These are phyloP conservation scores for Malurus elegans DNA, from an alignment of 2,113 vertebrate species.

Conservation along the genomic window DNA sequence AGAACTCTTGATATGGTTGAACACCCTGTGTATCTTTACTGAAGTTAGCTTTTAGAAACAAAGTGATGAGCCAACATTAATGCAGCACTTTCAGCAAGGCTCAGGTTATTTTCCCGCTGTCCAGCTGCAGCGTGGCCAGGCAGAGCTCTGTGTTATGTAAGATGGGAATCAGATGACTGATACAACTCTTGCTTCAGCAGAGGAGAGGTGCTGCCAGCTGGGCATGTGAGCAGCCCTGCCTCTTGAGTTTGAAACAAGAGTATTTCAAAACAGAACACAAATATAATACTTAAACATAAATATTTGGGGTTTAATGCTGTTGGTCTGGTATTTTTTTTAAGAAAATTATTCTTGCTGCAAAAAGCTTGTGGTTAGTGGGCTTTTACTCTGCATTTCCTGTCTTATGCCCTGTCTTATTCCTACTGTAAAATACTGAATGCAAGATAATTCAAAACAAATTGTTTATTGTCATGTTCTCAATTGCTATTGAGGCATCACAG, in stretches of 20 bases:
- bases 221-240: slow-evolving; percentile 7
- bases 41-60: slow-evolving; percentile 37
- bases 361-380: slow-evolving; percentile 51
- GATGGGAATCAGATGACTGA: slow-evolving; percentile 13
- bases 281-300: not conserved
- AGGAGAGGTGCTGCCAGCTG: slow-evolving; percentile 9
- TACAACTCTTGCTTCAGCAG: slow-evolving; percentile 32
- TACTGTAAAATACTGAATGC: slow-evolving; percentile 39
- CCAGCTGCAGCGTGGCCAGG: not conserved
- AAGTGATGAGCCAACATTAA: not conserved
- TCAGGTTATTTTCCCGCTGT: not conserved
- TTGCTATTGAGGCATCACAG: not conserved
- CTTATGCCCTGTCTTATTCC: slow-evolving; percentile 35
- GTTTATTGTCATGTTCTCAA: not conserved
- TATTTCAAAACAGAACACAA: not conserved
- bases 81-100: not conserved
- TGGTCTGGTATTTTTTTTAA: not conserved
- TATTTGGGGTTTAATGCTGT: not conserved
- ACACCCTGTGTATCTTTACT: not conserved
- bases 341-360: not conserved
- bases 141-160: slow-evolving; percentile 9
- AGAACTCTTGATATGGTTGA: not conserved
- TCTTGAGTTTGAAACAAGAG: not conserved
- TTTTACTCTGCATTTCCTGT: slow-evolving; percentile 58
- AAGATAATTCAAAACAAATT: not conserved